Evolutionary conservation across 1,140 invertebrate species (phyloP), one percentile per base, ranked within the genome.

Genomic region (Neotoxoptera formosana): DNA sequence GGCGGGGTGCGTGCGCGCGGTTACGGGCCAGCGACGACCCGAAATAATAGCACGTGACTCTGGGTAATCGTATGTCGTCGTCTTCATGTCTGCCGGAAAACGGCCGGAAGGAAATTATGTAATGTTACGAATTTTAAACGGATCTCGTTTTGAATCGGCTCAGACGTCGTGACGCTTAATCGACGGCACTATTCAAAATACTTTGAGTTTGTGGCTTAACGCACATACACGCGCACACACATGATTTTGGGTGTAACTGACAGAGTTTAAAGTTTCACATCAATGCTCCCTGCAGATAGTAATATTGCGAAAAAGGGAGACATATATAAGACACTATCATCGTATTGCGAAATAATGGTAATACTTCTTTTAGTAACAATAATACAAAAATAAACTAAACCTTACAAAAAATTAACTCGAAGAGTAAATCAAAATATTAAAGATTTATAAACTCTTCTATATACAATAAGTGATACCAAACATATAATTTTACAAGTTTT

Each of bases 181-280:
- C 25, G 89, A 67, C 89, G 25, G 23, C 41, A n/a, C 56, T 60
- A 67, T 90, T 45, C 41, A 8, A 45, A 67, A 45, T 67, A 90
- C 36, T 67, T 67, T 17, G 53, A 90, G 56, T 45, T 45, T 14
- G 53, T 47, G 36, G 23, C 2, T 41, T 17, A 48, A 47, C 36
- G 2, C n/a, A n/a, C n/a, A 56, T 7, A 1, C 47, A 8, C 14
- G 17, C 9, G 30, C 11, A 67, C 30, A n/a, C 11, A 67, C 30
- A n/a, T 4, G 41, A 41, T 41, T 41, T 36, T 84, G 23, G 34
- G 56, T 47, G 56, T 47, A n/a, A 90, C 53, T 90, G 89, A 90
- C 89, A 60, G 56, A 56, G 25, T 41, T 90, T 17, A 45, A 90
- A 45, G 89, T 67, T 90, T 67, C n/a, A 67, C 89, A n/a, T 45